Percentiles rank a stretch among this genome's conserved stretches.
phyloP scores from a whole-genome alignment of 2,797 vertebrate genomes.

The Mormyrus hasselquistii region DNA sequence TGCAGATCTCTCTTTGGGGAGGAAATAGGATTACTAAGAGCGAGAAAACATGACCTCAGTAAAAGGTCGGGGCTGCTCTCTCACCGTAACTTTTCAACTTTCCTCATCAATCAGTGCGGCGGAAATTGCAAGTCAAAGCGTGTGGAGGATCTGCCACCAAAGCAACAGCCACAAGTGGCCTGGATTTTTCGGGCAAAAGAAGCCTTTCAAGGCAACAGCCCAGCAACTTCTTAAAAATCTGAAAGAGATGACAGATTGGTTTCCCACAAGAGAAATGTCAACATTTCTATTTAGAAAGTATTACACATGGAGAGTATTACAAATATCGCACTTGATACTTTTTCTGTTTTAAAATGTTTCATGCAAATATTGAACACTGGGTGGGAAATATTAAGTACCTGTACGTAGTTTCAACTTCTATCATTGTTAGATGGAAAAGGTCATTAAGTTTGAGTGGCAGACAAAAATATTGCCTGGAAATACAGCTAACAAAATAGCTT shows the following conservation, averaged over 20 bases:
- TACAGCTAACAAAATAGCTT: neutral
- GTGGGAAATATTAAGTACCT: neutral
- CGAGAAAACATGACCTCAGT: slow-evolving; percentile 24
- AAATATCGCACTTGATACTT: neutral
- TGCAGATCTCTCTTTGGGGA: neutral
- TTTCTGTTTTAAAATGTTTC: neutral
- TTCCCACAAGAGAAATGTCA: neutral
- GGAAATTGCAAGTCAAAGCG: slow-evolving; percentile 43
- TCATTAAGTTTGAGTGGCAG: neutral
- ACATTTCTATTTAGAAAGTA: neutral
- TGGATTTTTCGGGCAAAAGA: slow-evolving; percentile 12
- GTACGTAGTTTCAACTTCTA: neutral
- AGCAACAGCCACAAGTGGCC: slow-evolving; percentile 7
- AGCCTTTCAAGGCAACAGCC: neutral
- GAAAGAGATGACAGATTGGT: neutral
- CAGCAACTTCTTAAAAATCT: neutral
- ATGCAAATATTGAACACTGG: neutral
- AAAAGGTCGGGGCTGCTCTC: slow-evolving; percentile 29
- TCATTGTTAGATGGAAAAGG: neutral
- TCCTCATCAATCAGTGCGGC: slow-evolving; percentile 33
- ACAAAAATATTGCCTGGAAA: neutral
- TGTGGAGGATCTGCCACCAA: slow-evolving; percentile 31
- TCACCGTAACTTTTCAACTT: slow-evolving; percentile 38
- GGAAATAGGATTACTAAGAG: neutral
- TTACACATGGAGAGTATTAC: neutral